phyloP scores from a whole-genome alignment of 2,113 vertebrate genomes.

The Podarcis raffonei region DNA sequence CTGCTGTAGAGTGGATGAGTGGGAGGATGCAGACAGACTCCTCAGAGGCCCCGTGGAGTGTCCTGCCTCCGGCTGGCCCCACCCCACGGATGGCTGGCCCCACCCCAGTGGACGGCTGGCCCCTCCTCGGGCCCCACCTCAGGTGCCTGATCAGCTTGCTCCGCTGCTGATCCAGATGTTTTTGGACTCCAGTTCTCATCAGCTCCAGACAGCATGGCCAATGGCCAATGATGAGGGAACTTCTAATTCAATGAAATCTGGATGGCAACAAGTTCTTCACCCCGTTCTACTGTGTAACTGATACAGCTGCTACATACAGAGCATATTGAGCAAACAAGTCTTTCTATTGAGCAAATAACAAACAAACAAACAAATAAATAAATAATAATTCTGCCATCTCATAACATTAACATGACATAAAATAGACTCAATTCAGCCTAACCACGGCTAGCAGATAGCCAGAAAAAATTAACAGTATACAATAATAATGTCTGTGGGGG shows the following conservation, averaged over 20 bases:
- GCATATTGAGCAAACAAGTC: not conserved
- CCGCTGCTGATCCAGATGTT: not conserved
- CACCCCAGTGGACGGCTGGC: too few species aligned
- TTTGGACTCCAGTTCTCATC: not conserved
- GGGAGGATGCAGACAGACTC: too few species aligned
- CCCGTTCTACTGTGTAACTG: not conserved
- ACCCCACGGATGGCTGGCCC: too few species aligned
- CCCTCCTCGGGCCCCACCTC: too few species aligned
- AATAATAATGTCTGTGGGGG: not conserved
- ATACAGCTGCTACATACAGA: not conserved
- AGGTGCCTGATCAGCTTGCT: too few species aligned
- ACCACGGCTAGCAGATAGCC: not conserved
- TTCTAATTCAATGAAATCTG: not conserved
- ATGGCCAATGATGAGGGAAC: not conserved
- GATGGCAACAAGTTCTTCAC: not conserved
- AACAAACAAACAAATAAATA: too few species aligned
- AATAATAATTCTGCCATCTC: not conserved
- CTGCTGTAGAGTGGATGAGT: too few species aligned
- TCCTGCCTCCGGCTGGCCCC: too few species aligned
- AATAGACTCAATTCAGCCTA: not conserved
- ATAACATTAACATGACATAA: not conserved
- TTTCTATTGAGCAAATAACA: not conserved
- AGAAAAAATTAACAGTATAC: too few species aligned
- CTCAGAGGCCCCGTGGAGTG: too few species aligned
- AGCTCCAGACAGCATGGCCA: not conserved